phyloP scores from a whole-genome alignment of 1,140 invertebrate species.

The Littorina saxatilis region DNA sequence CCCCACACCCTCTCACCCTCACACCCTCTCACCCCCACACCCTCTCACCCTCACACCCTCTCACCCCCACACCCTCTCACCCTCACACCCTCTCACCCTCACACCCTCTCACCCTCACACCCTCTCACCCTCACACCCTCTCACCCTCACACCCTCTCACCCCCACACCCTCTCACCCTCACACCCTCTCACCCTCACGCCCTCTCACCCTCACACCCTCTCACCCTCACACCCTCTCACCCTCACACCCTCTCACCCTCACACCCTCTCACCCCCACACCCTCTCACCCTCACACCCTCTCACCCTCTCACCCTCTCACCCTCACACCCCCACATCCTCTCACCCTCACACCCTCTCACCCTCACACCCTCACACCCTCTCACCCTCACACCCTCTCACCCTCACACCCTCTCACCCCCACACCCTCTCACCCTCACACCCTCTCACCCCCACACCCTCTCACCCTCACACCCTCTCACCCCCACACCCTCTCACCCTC shows the following conservation, averaged over 20 bases:
- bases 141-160: not conserved
- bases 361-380: no score
- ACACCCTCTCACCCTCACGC: not conserved
- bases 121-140: not conserved
- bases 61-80: not conserved
- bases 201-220: slow-evolving; percentile 7
- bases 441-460: no score
- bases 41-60: not conserved
- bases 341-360: no score
- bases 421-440: no score
- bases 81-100: not conserved
- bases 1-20: slow-evolving; percentile 26
- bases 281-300: not conserved
- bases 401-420: no score
- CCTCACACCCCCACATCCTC: no score
- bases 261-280: not conserved
- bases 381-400: no score
- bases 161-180: slow-evolving; percentile 21
- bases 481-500: no score
- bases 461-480: no score
- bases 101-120: not conserved
- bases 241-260: not conserved
- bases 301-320: not conserved
- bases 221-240: not conserved
- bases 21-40: not conserved